phyloP scores from a whole-genome alignment of 2,888 invertebrate species.

The Noctua comes region DNA sequence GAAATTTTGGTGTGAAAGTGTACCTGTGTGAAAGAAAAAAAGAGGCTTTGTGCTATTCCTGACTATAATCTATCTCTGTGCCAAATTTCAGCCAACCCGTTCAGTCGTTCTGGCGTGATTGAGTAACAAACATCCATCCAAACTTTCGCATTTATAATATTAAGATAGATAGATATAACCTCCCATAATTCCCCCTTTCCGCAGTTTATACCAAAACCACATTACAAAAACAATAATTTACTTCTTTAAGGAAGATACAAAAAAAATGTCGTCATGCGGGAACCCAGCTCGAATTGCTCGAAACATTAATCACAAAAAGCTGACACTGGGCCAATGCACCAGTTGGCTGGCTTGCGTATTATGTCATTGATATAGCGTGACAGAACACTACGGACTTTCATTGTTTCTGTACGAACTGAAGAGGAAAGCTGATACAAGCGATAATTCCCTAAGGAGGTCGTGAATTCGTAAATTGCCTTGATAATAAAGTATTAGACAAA shows the following conservation, averaged over 20 bases:
- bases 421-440: conserved; percentile 8
- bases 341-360: conserved; percentile 48
- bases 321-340: conserved; percentile 50
- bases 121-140: too few relatives aligned
- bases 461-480: not conserved
- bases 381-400: conserved; percentile 12
- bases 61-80: too few relatives aligned
- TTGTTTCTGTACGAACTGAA: conserved; percentile 15
- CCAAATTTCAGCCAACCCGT: too few relatives aligned
- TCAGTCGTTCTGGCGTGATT: too few relatives aligned
- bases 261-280: conserved; percentile 19
- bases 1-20: too few relatives aligned
- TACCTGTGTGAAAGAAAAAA: too few relatives aligned
- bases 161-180: too few relatives aligned
- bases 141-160: too few relatives aligned
- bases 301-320: conserved; percentile 50
- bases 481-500: not conserved
- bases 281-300: conserved; percentile 12
- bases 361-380: conserved; percentile 38
- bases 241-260: not conserved
- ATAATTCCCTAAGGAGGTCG: not conserved
- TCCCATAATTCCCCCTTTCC: conserved; percentile 1
- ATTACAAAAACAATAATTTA: conserved; percentile 9
- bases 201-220: not conserved
- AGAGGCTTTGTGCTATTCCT: too few relatives aligned